Conservation (phyloP, 2,888 invertebrate species). For the Epinotia bilunana region DNA sequence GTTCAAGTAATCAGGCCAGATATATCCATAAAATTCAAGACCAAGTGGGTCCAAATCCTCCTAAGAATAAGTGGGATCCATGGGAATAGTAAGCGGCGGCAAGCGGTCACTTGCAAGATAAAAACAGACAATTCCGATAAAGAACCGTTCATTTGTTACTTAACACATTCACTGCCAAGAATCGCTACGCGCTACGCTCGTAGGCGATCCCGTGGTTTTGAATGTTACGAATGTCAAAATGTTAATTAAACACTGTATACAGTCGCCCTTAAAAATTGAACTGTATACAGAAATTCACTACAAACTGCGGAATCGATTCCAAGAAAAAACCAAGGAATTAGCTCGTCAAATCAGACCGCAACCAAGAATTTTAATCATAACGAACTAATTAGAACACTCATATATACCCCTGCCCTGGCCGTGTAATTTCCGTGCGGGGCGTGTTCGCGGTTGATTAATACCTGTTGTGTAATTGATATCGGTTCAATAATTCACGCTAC, state of each 20-base stretch:
- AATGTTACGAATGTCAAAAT: no score
- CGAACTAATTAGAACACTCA: conserved; percentile 7
- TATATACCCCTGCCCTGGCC: conserved; percentile 10
- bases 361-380: conserved; percentile 1
- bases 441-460: conserved; percentile 4
- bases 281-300: background rate
- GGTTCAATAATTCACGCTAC: conserved; percentile 15
- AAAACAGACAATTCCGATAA: no score
- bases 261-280: background rate
- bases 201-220: no score
- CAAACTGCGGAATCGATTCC: background rate
- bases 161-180: no score
- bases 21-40: no score
- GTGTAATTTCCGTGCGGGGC: conserved; percentile 1
- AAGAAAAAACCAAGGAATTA: background rate
- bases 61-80: no score
- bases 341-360: background rate
- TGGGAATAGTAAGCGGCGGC: no score
- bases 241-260: background rate
- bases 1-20: no score
- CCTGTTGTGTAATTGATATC: conserved; percentile 11
- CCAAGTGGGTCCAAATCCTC: no score
- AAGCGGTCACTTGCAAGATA: no score
- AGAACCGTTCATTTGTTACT: no score
- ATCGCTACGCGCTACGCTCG: no score